Evolutionary conservation across 2,797 vertebrate genomes (phyloP).

Genomic region (Tragopan temminckii): DNA sequence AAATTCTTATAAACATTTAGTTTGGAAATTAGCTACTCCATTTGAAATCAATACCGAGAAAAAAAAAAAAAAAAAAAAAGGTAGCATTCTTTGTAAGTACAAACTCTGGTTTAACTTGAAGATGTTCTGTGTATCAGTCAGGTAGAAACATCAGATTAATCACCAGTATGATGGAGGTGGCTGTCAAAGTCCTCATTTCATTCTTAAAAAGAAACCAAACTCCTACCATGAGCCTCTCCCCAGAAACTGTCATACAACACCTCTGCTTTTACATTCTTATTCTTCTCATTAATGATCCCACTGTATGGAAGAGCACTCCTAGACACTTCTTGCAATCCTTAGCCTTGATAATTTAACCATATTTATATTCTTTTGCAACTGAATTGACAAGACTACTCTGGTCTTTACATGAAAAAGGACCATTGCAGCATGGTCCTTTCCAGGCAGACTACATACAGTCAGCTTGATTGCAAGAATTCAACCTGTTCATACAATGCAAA

Average conservation of each 20-base stretch:
- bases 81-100: background rate
- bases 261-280: background rate
- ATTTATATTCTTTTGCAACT: background rate
- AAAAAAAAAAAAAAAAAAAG: fast-evolving
- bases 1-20: background rate
- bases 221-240: background rate
- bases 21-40: background rate
- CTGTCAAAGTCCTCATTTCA: background rate
- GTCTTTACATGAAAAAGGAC: background rate
- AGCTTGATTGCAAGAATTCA: background rate
- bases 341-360: background rate
- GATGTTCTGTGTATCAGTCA: background rate
- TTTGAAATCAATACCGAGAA: background rate
- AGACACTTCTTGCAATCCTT: background rate
- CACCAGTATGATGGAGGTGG: background rate
- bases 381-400: background rate
- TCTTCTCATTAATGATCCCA: background rate
- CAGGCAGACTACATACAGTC: background rate
- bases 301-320: background rate
- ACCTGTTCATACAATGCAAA: background rate
- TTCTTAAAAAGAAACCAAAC: background rate
- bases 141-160: background rate
- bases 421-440: background rate
- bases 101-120: background rate
- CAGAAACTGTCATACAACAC: background rate